Evolutionary conservation across 2,797 vertebrate species (phyloP).

Genomic region (Poeciliopsis gracilis): DNA sequence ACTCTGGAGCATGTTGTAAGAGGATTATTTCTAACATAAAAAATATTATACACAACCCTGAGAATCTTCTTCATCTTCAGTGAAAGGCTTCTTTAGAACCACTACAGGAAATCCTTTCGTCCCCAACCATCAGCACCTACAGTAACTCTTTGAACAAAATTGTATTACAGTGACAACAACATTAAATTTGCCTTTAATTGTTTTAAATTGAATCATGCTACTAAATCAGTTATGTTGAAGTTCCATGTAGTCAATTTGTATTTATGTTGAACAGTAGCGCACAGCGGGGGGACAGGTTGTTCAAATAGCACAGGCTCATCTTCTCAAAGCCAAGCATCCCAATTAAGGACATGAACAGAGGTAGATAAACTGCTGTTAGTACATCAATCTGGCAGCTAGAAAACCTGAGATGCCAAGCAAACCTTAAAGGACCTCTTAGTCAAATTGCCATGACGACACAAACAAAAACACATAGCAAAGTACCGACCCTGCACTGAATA

Average conservation of each 20-base stretch:
- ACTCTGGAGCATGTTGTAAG: neutral
- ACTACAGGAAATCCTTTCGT: neutral
- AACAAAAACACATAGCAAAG: conserved; percentile 75
- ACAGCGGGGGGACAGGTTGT: conserved; percentile 2
- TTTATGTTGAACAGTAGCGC: neutral
- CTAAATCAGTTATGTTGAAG: neutral
- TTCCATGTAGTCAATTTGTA: neutral
- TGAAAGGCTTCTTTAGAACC: neutral
- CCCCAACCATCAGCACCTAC: neutral
- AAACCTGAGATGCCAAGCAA: conserved; percentile 55
- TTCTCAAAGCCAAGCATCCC: conserved; percentile 57
- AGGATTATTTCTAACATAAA: neutral
- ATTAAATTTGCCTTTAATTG: neutral
- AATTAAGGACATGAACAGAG: conserved; percentile 59
- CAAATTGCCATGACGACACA: conserved; percentile 72
- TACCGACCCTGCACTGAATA: conserved; percentile 49
- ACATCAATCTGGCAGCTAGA: conserved; percentile 59
- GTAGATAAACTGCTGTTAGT: conserved; percentile 42
- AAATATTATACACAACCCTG: neutral
- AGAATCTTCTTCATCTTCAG: neutral
- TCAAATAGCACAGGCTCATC: conserved; percentile 35
- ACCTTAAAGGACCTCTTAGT: conserved; percentile 58
- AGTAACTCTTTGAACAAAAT: neutral
- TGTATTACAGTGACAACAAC: neutral
- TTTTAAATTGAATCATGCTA: neutral